phyloP scores from a whole-genome alignment of 2,113 vertebrate species.

The Hystrix brachyura region DNA sequence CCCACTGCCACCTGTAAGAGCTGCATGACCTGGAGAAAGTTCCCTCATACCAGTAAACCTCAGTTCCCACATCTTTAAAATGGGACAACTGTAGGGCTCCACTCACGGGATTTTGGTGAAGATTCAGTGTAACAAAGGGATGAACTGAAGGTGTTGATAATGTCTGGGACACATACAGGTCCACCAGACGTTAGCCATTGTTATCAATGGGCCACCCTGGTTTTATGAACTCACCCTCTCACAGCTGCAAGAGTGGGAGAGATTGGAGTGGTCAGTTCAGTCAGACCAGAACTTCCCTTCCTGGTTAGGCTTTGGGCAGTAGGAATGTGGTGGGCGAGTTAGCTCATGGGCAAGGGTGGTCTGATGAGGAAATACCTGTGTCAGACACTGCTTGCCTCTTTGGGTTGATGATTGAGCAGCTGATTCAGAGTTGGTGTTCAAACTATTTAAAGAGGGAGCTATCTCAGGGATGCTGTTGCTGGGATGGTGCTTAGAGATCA shows the following conservation, averaged over 20 bases:
- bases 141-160: not conserved
- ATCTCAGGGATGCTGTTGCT: not conserved
- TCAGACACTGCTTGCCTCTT: not conserved
- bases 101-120: not conserved
- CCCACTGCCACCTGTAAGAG: not conserved
- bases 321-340: not conserved
- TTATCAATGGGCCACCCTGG: not conserved
- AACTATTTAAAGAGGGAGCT: not conserved
- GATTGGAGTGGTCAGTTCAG: not conserved
- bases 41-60: not conserved
- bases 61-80: conserved; percentile 34
- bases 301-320: not conserved
- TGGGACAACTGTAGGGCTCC: not conserved
- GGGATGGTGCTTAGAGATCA: not conserved
- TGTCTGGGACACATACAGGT: not conserved
- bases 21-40: not conserved
- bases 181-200: not conserved
- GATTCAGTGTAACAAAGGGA: not conserved
- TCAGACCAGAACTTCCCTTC: not conserved
- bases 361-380: not conserved
- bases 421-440: not conserved
- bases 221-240: not conserved
- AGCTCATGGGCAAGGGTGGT: not conserved
- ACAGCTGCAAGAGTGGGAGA: not conserved
- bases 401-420: not conserved